Evolutionary conservation across 2,888 invertebrate species (phyloP), one percentile per base, ranked within the genome.

Genomic region (Pimpla rufipes): DNA sequence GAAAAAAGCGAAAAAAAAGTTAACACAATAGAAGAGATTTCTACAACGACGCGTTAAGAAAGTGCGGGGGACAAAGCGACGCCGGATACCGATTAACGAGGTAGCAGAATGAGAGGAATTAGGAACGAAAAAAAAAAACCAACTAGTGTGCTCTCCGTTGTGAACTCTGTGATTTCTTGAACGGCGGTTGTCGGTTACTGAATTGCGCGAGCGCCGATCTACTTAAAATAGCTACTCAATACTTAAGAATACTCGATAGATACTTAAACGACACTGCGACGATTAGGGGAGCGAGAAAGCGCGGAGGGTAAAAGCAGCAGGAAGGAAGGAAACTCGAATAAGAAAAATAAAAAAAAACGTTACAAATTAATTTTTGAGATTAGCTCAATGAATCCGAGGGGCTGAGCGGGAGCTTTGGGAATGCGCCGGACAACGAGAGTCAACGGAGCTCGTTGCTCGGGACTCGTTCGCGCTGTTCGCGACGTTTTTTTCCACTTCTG

Each of bases 171-270:
- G 81, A 82, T 82, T 78, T 68, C 73, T 71, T 62, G 57, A 77
- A 55, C 70, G 70, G 35, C 70, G 50, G 29, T 75, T 45, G 50
- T 62, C 62, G 42, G 45, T 75, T 50, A 45, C 52, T 42, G 64
- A 66, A 74, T 74, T 45, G 68, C 68, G 82, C 74, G 70, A 55
- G 52, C 37, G 76, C 71, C 76, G 75, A 77, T 83, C 57, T 85
- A 80, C 76, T 77, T 76, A 80, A 81, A 77, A 79, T 80, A 81
- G 76, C 77, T 84, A 83, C 77, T 81, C 74, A 81, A 79, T 73
- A 78, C 76, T 66, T 80, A 81, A 85, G 80, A 78, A 83, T 84
- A 87, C 83, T 84, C 80, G 76, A 85, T 81, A 67, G 85, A 84
- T 86, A 85, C 80, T 86, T 86, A 86, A 86, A 86, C 73, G 66